Evolutionary conservation across 2,113 vertebrate genomes (phyloP).

Genomic region (Ariopsis seemanni): DNA sequence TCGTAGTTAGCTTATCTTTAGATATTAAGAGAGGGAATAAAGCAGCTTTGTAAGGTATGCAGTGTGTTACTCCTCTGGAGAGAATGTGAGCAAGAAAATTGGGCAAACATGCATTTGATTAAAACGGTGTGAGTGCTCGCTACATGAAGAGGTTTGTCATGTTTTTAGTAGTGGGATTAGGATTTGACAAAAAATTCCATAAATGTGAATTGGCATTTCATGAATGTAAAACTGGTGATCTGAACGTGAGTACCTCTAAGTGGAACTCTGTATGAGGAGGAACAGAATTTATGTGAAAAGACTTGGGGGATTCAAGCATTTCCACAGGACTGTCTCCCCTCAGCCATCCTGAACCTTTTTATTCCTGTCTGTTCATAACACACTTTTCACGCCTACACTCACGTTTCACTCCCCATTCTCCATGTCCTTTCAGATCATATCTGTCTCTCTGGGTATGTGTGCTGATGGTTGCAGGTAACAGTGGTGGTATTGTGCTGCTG

Average conservation of each 20-base stretch:
- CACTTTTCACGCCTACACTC: background rate
- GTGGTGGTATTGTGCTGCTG: constrained; percentile 37
- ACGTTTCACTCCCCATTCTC: background rate
- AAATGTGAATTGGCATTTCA: background rate
- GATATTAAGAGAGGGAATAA: constrained; percentile 13
- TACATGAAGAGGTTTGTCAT: background rate
- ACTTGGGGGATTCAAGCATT: background rate
- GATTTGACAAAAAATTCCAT: background rate
- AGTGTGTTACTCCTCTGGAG: background rate
- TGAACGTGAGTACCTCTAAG: no score
- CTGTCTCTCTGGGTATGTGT: background rate
- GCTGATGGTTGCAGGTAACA: constrained; percentile 43
- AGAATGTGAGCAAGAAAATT: background rate
- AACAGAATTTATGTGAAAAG: background rate
- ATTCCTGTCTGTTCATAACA: background rate
- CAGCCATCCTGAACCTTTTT: background rate
- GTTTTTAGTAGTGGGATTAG: background rate
- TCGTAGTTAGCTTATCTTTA: background rate
- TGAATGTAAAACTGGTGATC: background rate
- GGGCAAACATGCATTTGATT: background rate
- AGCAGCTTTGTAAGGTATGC: background rate
- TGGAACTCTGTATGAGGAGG: background rate
- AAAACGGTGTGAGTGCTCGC: background rate
- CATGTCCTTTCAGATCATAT: background rate
- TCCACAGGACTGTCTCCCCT: background rate